Conservation (phyloP, 2,888 invertebrate species). For the Nycteola revayana region DNA sequence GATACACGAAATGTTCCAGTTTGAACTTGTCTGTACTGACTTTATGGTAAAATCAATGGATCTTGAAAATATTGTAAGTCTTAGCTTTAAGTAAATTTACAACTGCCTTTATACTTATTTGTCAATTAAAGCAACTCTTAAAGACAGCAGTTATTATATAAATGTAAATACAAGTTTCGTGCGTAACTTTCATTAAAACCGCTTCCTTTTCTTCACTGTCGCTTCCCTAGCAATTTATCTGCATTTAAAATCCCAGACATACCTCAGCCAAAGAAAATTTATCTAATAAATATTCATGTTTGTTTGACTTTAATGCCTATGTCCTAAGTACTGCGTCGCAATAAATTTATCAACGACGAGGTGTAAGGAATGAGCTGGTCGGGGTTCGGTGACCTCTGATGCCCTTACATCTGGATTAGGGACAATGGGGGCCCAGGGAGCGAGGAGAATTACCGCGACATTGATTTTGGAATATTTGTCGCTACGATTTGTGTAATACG, state of each 20-base stretch:
- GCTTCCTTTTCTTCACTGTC: not conserved
- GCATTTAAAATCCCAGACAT: slow-evolving; percentile 8
- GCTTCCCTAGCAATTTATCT: slow-evolving; percentile 2
- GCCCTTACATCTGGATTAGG: slow-evolving; percentile 58
- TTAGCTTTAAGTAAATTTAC: too few relatives aligned
- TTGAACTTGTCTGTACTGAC: too few relatives aligned
- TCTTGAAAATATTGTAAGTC: too few relatives aligned
- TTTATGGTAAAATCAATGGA: too few relatives aligned
- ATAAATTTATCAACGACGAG: slow-evolving; percentile 54
- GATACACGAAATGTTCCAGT: too few relatives aligned
- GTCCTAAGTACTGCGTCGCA: slow-evolving; percentile 33
- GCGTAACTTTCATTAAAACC: too few relatives aligned
- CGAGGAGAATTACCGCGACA: slow-evolving; percentile 42
- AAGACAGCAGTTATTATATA: too few relatives aligned
- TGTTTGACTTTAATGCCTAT: slow-evolving; percentile 22
- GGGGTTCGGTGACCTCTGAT: slow-evolving; percentile 60
- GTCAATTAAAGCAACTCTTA: too few relatives aligned
- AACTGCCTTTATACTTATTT: too few relatives aligned
- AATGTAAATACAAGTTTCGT: too few relatives aligned
- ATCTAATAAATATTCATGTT: slow-evolving; percentile 32
- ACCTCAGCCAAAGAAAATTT: slow-evolving; percentile 11
- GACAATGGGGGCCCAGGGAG: slow-evolving; percentile 45
- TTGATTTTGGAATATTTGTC: slow-evolving; percentile 37
- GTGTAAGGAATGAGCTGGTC: slow-evolving; percentile 50
- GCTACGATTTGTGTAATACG: slow-evolving; percentile 25